These are phyloP conservation scores for Noctua pronuba DNA, from an alignment of 2,888 invertebrate genomes.

Conservation along the genomic window DNA sequence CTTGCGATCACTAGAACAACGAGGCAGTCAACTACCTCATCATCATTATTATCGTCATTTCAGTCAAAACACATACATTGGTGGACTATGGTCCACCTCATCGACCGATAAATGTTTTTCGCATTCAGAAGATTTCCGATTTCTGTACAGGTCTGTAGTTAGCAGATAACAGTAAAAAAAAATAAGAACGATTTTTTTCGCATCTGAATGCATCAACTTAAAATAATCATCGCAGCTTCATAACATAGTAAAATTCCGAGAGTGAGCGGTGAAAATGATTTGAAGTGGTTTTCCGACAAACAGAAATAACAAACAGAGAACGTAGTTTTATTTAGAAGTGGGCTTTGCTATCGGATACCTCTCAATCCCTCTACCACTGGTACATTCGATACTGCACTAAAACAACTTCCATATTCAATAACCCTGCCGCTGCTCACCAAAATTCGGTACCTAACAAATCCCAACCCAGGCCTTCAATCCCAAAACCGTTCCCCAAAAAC, in stretches of 20 bases:
- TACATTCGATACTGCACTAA: not conserved
- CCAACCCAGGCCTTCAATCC: conserved; percentile 46
- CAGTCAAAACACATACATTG: not conserved
- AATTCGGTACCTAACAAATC: conserved; percentile 35
- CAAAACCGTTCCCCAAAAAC: conserved; percentile 46
- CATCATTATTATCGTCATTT: not conserved
- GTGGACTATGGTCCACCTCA: not conserved
- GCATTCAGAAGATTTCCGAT: not conserved
- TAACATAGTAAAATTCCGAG: not conserved
- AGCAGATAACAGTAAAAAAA: too few species aligned
- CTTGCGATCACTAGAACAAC: too few species aligned
- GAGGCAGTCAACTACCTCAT: not conserved
- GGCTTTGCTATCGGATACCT: not conserved
- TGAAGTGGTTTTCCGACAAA: not conserved
- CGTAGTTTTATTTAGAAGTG: not conserved
- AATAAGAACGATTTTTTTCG: too few species aligned
- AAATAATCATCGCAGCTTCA: not conserved
- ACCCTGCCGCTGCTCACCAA: conserved; percentile 28
- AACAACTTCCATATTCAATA: conserved; percentile 34
- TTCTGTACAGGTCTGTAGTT: not conserved
- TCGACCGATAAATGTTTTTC: not conserved
- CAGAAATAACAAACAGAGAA: not conserved
- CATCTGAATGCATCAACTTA: not conserved
- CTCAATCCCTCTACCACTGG: not conserved
- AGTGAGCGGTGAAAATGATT: not conserved